Conservation (phyloP, 2,113 vertebrate genomes). For the Gila orcuttii region DNA sequence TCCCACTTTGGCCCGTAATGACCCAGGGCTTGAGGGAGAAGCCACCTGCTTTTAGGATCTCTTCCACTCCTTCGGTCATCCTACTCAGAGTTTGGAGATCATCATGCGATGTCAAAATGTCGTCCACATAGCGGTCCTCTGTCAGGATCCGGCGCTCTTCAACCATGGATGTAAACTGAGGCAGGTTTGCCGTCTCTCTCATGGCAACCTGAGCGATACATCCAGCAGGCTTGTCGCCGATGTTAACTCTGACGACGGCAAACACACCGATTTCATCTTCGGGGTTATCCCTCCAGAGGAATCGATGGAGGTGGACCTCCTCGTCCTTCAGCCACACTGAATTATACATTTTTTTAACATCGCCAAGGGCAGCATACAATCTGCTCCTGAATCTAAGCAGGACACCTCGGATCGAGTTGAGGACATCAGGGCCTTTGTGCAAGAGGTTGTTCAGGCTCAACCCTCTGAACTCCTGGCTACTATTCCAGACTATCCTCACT, state of each 20-base stretch:
- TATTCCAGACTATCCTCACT: slow-evolving; percentile 43
- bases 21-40: too few relatives aligned
- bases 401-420: slow-evolving; percentile 40
- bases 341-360: slow-evolving; percentile 42
- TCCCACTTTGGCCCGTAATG: too few relatives aligned
- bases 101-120: too few relatives aligned
- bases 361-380: slow-evolving; percentile 30
- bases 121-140: too few relatives aligned
- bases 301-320: slow-evolving; percentile 39
- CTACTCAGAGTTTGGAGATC: too few relatives aligned
- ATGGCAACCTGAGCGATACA: neutral
- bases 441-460: slow-evolving; percentile 33
- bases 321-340: slow-evolving; percentile 41
- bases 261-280: slow-evolving; percentile 29
- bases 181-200: slow-evolving; percentile 28
- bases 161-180: slow-evolving; percentile 6
- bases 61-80: too few relatives aligned
- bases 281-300: slow-evolving; percentile 40
- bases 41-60: too few relatives aligned
- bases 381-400: slow-evolving; percentile 31
- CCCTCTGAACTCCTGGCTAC: slow-evolving; percentile 42
- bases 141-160: too few relatives aligned
- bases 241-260: slow-evolving; percentile 20
- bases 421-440: slow-evolving; percentile 36
- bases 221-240: too few relatives aligned